These are phyloP conservation scores for Dipodomys spectabilis DNA, from an alignment of 2,113 vertebrate genomes.

Conservation along the genomic window DNA sequence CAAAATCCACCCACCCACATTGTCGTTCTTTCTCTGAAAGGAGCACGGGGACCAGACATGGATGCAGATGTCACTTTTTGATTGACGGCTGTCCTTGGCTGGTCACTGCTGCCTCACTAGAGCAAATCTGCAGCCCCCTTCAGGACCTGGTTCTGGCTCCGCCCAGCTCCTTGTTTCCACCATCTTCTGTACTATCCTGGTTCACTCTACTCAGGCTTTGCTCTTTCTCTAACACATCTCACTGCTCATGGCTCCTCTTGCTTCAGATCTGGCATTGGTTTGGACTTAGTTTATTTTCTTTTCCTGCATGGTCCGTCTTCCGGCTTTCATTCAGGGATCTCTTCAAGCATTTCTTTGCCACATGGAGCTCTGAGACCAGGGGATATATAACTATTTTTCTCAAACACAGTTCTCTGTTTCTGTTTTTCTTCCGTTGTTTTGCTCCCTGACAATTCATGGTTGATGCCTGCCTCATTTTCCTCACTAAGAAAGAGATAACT, in stretches of 20 bases:
- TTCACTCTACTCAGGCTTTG: background rate
- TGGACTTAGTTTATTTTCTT: background rate
- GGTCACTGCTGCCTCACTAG: too few relatives aligned
- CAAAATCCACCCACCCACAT: background rate
- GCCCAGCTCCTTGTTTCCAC: too few relatives aligned
- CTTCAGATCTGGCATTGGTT: background rate
- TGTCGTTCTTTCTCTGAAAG: too few relatives aligned
- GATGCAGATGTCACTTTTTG: rapidly evolving
- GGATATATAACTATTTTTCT: background rate
- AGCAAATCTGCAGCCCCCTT: background rate
- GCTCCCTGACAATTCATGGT: background rate
- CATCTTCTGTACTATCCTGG: too few relatives aligned
- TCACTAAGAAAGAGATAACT: background rate
- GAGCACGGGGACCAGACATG: background rate
- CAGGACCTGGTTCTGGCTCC: rapidly evolving
- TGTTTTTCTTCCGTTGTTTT: background rate
- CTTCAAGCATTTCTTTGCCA: background rate
- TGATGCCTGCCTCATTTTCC: rapidly evolving
- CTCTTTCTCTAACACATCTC: too few relatives aligned
- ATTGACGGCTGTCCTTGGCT: rapidly evolving
- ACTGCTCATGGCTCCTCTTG: background rate
- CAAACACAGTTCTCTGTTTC: background rate
- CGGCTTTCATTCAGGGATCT: background rate
- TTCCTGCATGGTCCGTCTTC: background rate
- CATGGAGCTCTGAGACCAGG: background rate